Percentiles rank a stretch among this genome's conserved stretches.
These are phyloP conservation scores for Prionailurus bengalensis DNA, from an alignment of 2,113 vertebrate species.

Conservation along the genomic window DNA sequence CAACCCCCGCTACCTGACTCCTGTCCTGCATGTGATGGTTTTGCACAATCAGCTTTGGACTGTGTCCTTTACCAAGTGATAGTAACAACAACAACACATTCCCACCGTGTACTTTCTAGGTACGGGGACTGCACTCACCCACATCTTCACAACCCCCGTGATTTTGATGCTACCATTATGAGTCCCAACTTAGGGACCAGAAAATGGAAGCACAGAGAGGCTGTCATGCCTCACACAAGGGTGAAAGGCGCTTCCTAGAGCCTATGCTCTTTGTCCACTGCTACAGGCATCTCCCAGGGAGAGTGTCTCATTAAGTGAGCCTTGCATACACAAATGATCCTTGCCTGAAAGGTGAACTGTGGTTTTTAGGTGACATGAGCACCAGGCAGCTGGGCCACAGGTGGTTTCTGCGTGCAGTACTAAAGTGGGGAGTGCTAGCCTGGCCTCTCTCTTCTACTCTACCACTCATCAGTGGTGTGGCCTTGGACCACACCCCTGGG, in stretches of 20 bases:
- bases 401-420: neutral
- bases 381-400: neutral
- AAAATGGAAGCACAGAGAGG: neutral
- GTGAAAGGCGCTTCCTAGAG: neutral
- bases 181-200: neutral
- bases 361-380: neutral
- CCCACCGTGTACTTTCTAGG: too few species aligned
- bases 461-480: neutral
- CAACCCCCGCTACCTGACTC: neutral
- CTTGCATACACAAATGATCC: neutral
- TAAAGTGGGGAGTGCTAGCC: neutral
- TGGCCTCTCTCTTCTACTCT: neutral
- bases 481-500: neutral
- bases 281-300: neutral
- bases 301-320: neutral
- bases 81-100: too few species aligned
- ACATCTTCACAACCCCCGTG: neutral
- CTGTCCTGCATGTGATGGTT: neutral
- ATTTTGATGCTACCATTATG: neutral
- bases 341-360: neutral
- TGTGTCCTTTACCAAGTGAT: neutral
- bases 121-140: neutral
- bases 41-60: neutral
- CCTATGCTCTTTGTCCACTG: neutral
- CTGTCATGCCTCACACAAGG: neutral